Percentiles rank a stretch among this genome's conserved stretches.
phyloP scores from a whole-genome alignment of 2,888 invertebrate species.

The Agrilus cyanescens region DNA sequence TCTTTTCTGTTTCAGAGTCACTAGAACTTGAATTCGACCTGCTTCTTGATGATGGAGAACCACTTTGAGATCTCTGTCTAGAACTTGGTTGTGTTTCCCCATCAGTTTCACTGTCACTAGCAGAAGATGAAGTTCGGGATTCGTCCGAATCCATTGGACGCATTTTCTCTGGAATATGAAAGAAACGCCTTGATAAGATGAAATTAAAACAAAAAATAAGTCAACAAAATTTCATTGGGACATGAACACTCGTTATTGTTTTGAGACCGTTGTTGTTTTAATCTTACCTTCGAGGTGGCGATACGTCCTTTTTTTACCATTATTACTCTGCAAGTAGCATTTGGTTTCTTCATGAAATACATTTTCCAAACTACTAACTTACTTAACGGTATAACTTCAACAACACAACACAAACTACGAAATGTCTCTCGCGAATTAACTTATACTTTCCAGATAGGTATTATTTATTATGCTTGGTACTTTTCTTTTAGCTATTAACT shows the following conservation, averaged over 20 bases:
- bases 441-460: constrained; percentile 20
- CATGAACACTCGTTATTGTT: constrained; percentile 20
- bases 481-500: constrained; percentile 25
- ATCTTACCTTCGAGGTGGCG: constrained; percentile 35
- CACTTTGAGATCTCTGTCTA: constrained; percentile 13
- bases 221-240: neutral
- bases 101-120: constrained; percentile 29
- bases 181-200: constrained; percentile 10
- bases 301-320: constrained; percentile 32
- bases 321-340: constrained; percentile 30
- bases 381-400: constrained; percentile 26
- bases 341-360: constrained; percentile 31
- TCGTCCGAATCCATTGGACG: constrained; percentile 47
- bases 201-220: neutral
- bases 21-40: constrained; percentile 12
- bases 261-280: constrained; percentile 31
- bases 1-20: constrained; percentile 17
- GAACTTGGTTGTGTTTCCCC: constrained; percentile 17
- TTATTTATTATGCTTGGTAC: constrained; percentile 22
- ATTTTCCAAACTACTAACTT: constrained; percentile 25
- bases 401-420: constrained; percentile 36
- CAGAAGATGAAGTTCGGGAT: constrained; percentile 40
- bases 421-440: constrained; percentile 32
- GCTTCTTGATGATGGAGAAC: constrained; percentile 13
- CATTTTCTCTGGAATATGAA: constrained; percentile 16